Conservation (phyloP, 2,888 invertebrate species). For the Crematogaster levior region DNA sequence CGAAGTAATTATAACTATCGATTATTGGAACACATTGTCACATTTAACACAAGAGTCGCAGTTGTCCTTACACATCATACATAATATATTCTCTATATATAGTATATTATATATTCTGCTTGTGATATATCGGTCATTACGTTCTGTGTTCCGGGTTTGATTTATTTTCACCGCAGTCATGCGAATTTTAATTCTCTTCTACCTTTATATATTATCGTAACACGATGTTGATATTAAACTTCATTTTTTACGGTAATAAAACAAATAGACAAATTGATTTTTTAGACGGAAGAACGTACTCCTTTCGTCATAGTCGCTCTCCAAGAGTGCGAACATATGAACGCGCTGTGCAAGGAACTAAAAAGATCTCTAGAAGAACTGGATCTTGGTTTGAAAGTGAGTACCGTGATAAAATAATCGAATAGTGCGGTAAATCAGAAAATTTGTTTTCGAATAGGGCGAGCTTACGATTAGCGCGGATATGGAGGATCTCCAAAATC, state of each 20-base stretch:
- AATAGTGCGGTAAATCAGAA: background rate
- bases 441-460: conserved; percentile 88
- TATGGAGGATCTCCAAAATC: conserved; percentile 95
- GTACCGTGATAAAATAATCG: background rate
- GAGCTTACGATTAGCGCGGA: conserved; percentile 96
- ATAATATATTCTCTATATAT: too few relatives aligned
- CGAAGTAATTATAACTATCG: background rate
- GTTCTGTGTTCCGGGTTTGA: background rate
- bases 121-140: background rate
- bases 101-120: background rate
- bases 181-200: background rate
- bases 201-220: background rate
- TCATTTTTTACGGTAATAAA: background rate
- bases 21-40: background rate
- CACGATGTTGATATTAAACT: background rate
- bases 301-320: conserved; percentile 97
- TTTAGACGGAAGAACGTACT: conserved; percentile 92
- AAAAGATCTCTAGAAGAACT: conserved; percentile 93
- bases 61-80: background rate
- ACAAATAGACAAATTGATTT: background rate
- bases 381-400: conserved; percentile 94
- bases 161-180: background rate
- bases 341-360: conserved; percentile 93
- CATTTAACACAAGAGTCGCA: background rate
- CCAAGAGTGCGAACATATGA: conserved; percentile 98